Conservation (phyloP, 2,888 invertebrate genomes). For the Epsilonema sp. region DNA sequence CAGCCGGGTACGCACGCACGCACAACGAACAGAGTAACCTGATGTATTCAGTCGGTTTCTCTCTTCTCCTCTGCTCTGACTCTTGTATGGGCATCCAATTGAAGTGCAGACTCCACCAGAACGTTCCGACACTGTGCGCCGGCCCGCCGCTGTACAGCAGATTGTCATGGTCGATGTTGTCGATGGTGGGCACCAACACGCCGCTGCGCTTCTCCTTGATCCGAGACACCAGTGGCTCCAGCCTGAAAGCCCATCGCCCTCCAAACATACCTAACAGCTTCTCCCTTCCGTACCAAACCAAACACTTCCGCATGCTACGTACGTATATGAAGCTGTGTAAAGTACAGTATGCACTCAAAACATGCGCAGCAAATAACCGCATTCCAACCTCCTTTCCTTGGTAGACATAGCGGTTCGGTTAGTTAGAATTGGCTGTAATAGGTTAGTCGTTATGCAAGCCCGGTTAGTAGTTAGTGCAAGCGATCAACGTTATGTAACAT, state of each 20-base stretch:
- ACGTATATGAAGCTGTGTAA: too few relatives aligned
- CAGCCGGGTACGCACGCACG: too few relatives aligned
- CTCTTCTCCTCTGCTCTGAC: background rate
- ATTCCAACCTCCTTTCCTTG: too few relatives aligned
- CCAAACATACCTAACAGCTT: background rate
- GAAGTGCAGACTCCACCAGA: conserved; percentile 37
- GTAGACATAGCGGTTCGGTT: too few relatives aligned
- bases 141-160: conserved; percentile 45
- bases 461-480: too few relatives aligned
- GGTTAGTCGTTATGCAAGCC: too few relatives aligned
- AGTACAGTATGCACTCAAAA: too few relatives aligned
- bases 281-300: background rate
- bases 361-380: too few relatives aligned
- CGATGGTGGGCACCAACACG: conserved; percentile 80
- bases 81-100: conserved; percentile 29
- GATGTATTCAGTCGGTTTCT: background rate
- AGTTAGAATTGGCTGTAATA: too few relatives aligned
- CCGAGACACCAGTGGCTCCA: conserved; percentile 66
- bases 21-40: too few relatives aligned
- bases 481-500: too few relatives aligned
- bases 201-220: conserved; percentile 57
- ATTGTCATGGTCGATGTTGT: conserved; percentile 62
- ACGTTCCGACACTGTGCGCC: conserved; percentile 28
- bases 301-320: background rate
- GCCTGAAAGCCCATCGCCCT: conserved; percentile 31